Base-by-base conservation (phyloP, 2,797 vertebrate species). In the Myoxocephalus aenaeus region DNA sequence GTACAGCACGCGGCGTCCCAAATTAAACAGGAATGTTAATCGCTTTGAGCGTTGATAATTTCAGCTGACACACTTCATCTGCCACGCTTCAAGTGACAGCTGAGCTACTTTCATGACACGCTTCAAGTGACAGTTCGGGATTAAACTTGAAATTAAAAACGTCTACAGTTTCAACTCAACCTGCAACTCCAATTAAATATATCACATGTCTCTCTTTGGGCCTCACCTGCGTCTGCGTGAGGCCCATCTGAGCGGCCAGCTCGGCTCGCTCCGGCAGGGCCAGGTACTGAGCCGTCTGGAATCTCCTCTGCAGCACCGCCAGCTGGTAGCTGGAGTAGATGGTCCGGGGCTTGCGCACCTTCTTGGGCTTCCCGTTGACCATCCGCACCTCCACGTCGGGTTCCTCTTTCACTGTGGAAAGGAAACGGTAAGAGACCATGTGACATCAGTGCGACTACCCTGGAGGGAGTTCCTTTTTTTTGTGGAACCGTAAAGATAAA, bases 311-410 rank as follows among this genome's bases (percentile, higher is more conserved):
- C 89, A 98, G 93, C 18, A 97, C 96, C 0, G 96, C 96, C 87
- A 98, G 93, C 86, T 98, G 97, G 93, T 96, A 98, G 58, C 97
- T 98, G 87, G 97, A 98, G 89, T 98, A 98, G 87, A 98, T 98
- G 59, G 97, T 98, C 34, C 97, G 95, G 0, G 97, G 97, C 82
- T 98, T 98, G 56, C 97, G 95, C 80, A 98, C 94, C 87, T 98
- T 98, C 92, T 97, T 98, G 54, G 97, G 96, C 76, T 98, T 98
- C 75, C 97, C 97, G 0, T 98, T 98, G 83, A 98, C 97, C 94
- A 98, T 97, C 80, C 97, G 94, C 32, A 97, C 96, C 92, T 97
- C 97, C 1, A 95, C 89, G 82, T 98, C 97, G 2, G 96, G 96
- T 75, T 97, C 97, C 82, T 98, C 97, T 92, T 98, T 97, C 91